phyloP scores from a whole-genome alignment of 2,888 invertebrate species.

The Heliconius charithonia region DNA sequence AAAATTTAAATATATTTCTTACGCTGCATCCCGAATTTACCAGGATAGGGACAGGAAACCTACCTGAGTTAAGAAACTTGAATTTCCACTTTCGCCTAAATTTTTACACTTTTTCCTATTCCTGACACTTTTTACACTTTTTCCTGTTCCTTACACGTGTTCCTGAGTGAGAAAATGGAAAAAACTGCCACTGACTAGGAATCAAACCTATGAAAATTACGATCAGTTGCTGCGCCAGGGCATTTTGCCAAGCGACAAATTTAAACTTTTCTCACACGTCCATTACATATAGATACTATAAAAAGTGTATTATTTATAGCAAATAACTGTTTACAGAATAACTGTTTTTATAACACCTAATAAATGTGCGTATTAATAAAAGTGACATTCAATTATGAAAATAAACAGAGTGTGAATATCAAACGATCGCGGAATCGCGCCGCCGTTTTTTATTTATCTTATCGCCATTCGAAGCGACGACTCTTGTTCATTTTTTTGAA shows the following conservation, averaged over 20 bases:
- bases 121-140: too few species aligned
- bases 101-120: too few species aligned
- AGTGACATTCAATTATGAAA: constrained; percentile 37
- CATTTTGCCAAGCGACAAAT: background rate
- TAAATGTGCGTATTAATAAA: background rate
- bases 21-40: too few species aligned
- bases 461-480: constrained; percentile 62
- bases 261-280: background rate
- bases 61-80: too few species aligned
- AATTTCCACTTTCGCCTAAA: too few species aligned
- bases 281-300: background rate
- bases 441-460: constrained; percentile 58
- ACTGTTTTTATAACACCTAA: background rate
- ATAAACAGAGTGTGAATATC: constrained; percentile 40
- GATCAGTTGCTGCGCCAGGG: too few species aligned
- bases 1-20: too few species aligned
- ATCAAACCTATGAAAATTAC: too few species aligned
- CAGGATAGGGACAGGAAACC: too few species aligned
- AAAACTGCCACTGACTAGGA: too few species aligned
- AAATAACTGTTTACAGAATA: background rate
- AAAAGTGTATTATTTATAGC: background rate
- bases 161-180: too few species aligned
- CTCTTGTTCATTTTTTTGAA: constrained; percentile 78
- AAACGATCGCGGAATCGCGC: constrained; percentile 55
- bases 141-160: too few species aligned